These are phyloP conservation scores for Eulemur rufifrons DNA, from an alignment of 2,113 vertebrate genomes.

Conservation along the genomic window DNA sequence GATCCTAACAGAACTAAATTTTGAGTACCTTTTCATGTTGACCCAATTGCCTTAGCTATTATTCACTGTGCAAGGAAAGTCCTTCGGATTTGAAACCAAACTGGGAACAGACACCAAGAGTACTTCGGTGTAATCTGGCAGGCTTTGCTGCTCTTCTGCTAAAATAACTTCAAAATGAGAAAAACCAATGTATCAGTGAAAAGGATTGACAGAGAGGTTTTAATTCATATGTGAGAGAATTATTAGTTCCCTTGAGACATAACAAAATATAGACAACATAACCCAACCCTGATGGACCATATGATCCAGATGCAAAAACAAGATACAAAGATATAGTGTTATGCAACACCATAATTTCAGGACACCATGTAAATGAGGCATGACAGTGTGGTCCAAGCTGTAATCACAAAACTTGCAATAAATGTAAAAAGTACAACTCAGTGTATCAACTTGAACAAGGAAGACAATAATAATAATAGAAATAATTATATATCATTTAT, in stretches of 20 bases:
- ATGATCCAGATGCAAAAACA: neutral
- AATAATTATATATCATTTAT: conserved; percentile 14
- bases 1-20: neutral
- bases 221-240: neutral
- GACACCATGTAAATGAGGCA: neutral
- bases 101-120: neutral
- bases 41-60: neutral
- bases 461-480: conserved; percentile 16
- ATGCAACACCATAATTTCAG: neutral
- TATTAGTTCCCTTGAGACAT: neutral
- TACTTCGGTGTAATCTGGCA: neutral
- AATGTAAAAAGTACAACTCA: neutral
- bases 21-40: neutral
- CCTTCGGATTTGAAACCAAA: neutral
- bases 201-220: neutral
- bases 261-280: neutral
- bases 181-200: neutral
- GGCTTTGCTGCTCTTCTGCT: neutral
- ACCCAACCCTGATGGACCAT: neutral
- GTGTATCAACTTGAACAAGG: neutral
- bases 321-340: neutral
- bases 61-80: neutral
- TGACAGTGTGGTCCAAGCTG: neutral
- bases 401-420: conserved; percentile 14
- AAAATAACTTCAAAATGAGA: neutral